Evolutionary conservation across 2,888 invertebrate genomes (phyloP).

Genomic region (Pandemis heparana): DNA sequence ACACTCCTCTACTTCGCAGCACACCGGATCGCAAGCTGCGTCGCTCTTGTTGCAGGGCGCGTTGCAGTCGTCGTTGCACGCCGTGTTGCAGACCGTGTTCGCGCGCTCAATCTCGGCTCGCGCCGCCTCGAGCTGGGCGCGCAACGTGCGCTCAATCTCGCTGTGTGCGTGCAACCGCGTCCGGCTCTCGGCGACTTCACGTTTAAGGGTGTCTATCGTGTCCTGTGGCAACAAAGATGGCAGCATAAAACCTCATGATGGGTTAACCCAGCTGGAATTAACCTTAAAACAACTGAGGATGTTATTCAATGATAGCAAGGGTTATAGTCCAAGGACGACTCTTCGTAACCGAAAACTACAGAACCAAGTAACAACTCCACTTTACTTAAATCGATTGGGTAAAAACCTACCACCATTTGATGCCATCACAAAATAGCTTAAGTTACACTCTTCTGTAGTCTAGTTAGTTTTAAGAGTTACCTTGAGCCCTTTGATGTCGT

Average conservation of each 20-base stretch:
- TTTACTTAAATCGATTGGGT: too few species aligned
- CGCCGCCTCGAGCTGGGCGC: slow-evolving; percentile 78
- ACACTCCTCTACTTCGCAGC: slow-evolving; percentile 73
- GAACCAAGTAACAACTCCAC: too few species aligned
- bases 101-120: slow-evolving; percentile 67
- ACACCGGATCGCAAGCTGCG: slow-evolving; percentile 79
- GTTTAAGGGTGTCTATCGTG: slow-evolving; percentile 79
- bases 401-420: too few species aligned
- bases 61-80: slow-evolving; percentile 53
- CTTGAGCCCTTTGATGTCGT: slow-evolving; percentile 79
- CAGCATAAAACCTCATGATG: neutral
- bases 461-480: slow-evolving; percentile 50
- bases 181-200: slow-evolving; percentile 79
- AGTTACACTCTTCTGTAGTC: too few species aligned
- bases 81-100: slow-evolving; percentile 43
- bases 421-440: too few species aligned
- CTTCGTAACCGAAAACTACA: too few species aligned
- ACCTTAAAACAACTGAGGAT: too few species aligned
- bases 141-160: slow-evolving; percentile 78
- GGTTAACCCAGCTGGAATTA: too few species aligned
- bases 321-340: too few species aligned
- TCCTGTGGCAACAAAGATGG: slow-evolving; percentile 60
- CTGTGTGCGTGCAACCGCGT: slow-evolving; percentile 77
- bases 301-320: too few species aligned
- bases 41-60: slow-evolving; percentile 69